Percentiles rank a stretch among this genome's conserved stretches.
These are phyloP conservation scores for Sialis lutaria DNA, from an alignment of 2,888 invertebrate genomes.

Conservation along the genomic window DNA sequence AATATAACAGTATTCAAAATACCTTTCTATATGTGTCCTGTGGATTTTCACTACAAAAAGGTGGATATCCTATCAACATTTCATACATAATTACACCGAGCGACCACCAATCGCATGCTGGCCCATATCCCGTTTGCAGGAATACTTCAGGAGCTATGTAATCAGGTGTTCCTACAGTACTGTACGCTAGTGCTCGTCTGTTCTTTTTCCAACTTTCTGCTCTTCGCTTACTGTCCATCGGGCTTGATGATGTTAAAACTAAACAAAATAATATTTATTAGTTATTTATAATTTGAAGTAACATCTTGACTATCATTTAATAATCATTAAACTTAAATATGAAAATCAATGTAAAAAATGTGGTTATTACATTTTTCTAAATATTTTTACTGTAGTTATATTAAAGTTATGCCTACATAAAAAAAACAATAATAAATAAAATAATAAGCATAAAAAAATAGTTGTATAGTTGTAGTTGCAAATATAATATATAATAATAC, in stretches of 20 bases:
- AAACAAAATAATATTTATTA: constrained; percentile 8
- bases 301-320: background rate
- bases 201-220: constrained; percentile 99
- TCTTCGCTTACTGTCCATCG: constrained; percentile 94
- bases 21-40: constrained; percentile 95
- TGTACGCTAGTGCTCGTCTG: constrained; percentile 84
- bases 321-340: background rate
- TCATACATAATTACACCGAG: constrained; percentile 99
- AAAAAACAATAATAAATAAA: too few species aligned
- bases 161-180: constrained; percentile 95
- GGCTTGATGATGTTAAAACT: constrained; percentile 38
- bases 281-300: background rate
- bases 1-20: background rate
- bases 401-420: too few species aligned
- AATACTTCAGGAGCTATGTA: constrained; percentile 99
- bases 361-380: background rate
- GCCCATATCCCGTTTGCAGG: constrained; percentile 93
- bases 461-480: too few species aligned
- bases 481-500: constrained; percentile 19
- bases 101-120: constrained; percentile 99
- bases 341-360: background rate
- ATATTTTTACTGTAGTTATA: background rate
- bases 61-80: constrained; percentile 99
- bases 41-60: constrained; percentile 97
- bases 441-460: constrained; percentile 8